These are phyloP conservation scores for Bimastos eiseni DNA, from an alignment of 2,888 invertebrate genomes.

Conservation along the genomic window DNA sequence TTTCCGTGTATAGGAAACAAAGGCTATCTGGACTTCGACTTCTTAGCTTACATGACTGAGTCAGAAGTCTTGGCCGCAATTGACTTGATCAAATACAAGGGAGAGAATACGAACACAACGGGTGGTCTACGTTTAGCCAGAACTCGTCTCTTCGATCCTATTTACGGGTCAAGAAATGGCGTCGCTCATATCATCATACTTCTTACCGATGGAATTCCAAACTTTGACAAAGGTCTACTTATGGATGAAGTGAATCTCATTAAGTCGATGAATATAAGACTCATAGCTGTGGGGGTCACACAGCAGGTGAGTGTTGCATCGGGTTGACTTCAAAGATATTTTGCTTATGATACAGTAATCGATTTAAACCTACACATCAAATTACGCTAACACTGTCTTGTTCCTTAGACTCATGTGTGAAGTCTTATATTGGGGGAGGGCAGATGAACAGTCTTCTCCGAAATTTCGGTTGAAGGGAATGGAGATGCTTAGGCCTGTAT, in stretches of 20 bases:
- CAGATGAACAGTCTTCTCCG: too few relatives aligned
- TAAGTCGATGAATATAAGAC: slow-evolving; percentile 13
- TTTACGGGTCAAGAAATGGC: slow-evolving; percentile 26
- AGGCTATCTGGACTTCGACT: slow-evolving; percentile 24
- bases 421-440: too few relatives aligned
- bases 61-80: not conserved
- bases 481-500: too few relatives aligned
- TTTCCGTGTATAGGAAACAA: not conserved
- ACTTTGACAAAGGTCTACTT: slow-evolving; percentile 16
- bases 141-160: slow-evolving; percentile 1
- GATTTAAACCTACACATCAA: not conserved
- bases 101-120: slow-evolving; percentile 37
- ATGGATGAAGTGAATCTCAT: not conserved
- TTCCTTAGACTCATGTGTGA: too few relatives aligned
- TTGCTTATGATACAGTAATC: not conserved
- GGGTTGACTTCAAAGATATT: not conserved
- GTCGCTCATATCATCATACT: slow-evolving; percentile 36
- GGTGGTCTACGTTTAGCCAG: slow-evolving; percentile 34
- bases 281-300: slow-evolving; percentile 39
- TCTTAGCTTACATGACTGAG: not conserved
- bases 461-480: too few relatives aligned
- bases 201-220: slow-evolving; percentile 41
- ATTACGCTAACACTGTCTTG: not conserved
- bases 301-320: slow-evolving; percentile 14
- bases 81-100: slow-evolving; percentile 27